Evolutionary conservation across 1,140 invertebrate species (phyloP).

Genomic region (Bemisia tabaci): DNA sequence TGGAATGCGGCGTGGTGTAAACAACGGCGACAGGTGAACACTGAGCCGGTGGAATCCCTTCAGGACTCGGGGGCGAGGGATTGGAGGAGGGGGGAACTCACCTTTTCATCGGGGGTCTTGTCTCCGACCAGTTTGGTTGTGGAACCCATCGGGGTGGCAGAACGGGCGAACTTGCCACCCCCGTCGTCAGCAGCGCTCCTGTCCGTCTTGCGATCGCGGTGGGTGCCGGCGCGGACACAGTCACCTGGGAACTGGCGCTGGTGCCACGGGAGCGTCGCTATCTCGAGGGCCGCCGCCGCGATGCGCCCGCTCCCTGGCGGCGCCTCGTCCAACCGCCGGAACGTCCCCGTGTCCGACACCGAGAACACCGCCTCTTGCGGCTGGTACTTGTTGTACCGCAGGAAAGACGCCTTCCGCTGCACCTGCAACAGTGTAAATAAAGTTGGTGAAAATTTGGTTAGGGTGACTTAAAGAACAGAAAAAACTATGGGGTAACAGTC

Average conservation of each 20-base stretch:
- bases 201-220: not conserved
- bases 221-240: not conserved
- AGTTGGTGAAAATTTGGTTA: too few species aligned
- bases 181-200: not conserved
- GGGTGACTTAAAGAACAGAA: too few species aligned
- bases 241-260: not conserved
- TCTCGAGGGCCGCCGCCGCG: too few species aligned
- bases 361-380: not conserved
- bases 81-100: not conserved
- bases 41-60: too few species aligned
- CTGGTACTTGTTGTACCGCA: not conserved
- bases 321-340: not conserved
- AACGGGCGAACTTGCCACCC: not conserved
- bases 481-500: too few species aligned
- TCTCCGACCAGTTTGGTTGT: not conserved
- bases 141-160: not conserved
- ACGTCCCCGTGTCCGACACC: not conserved
- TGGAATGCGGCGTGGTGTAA: too few species aligned
- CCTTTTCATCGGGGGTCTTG: not conserved
- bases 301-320: not conserved
- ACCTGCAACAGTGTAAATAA: not conserved
- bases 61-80: too few species aligned
- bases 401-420: not conserved
- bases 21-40: too few species aligned
- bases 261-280: not conserved